Conservation (phyloP, 2,888 invertebrate species). For the Malacosoma neustria region DNA sequence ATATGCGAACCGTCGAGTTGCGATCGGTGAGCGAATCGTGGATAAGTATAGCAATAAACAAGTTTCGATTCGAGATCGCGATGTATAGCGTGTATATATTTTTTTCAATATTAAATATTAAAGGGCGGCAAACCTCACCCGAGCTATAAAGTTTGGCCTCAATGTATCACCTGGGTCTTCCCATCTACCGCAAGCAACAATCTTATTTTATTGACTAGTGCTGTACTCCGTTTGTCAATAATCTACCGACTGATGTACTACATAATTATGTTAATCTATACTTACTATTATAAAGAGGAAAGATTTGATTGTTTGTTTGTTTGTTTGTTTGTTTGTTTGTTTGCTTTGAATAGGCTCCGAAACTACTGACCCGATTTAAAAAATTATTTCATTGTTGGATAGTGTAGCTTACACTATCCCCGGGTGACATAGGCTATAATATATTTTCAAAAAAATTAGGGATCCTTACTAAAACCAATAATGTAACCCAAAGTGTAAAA, state of each 20-base stretch:
- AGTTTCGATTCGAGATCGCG: constrained; percentile 39
- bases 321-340: too few species aligned
- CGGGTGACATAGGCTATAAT: too few species aligned
- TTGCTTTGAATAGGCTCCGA: too few species aligned
- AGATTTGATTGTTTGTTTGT: too few species aligned
- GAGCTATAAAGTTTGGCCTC: constrained; percentile 58
- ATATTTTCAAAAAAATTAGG: too few species aligned
- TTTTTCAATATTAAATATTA: constrained; percentile 66
- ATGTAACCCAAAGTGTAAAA: too few species aligned
- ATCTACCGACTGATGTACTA: constrained; percentile 22
- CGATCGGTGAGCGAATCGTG: constrained; percentile 15
- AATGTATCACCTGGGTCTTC: constrained; percentile 62
- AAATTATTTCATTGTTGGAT: too few species aligned
- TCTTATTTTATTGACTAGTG: constrained; percentile 57
- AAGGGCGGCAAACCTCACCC: constrained; percentile 59
- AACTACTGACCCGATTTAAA: too few species aligned
- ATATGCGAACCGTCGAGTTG: constrained; percentile 17
- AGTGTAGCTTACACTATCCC: too few species aligned
- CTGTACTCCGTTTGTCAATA: constrained; percentile 21
- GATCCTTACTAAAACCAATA: too few species aligned
- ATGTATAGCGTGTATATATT: constrained; percentile 40
- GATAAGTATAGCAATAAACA: constrained; percentile 36
- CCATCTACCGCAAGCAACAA: constrained; percentile 46
- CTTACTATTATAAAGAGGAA: too few species aligned
- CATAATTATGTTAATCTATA: too few species aligned